Evolutionary conservation across 2,113 vertebrate species (phyloP), one percentile per base, ranked within the genome.

Genomic region (Gambusia holbrooki): DNA sequence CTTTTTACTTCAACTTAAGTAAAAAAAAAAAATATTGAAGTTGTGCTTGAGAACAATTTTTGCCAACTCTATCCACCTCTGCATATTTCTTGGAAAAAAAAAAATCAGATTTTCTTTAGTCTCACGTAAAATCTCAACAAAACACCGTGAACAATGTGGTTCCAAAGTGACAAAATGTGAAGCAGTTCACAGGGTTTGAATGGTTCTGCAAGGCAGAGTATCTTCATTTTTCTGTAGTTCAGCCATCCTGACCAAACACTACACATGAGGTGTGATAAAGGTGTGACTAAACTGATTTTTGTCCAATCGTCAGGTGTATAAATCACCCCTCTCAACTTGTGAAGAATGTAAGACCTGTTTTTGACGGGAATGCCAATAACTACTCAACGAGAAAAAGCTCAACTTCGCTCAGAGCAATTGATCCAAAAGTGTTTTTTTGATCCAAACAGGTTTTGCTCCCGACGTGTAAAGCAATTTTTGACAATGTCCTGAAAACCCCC

Each of bases 371-470:
- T 94, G 92, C 88, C 90, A 87, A 89, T 88, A 80, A 86, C 82
- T 71, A 82, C 86, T 72, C 80, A 86, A 82, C 62, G 65, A 84
- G 77, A 87, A 65, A 79, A 86, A 89, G 85, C 74, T 80, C 77
- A 81, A 78, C 71, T 81, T 80, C 85, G 86, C 87, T 87, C 84
- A 81, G 71, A 92, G 84, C 84, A 83, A 79, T 87, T 91, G 85
- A 90, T 92, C 90, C 89, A 82, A 88, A 91, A 79, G 73, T 85
- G 87, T 87, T 73, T 83, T 83, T 89, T 93, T 93, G 92, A 93
- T 93, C 92, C 92, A 90, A 92, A 92, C 82, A 87, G 82, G 87
- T 80, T 90, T 93, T 92, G 89, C 90, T 93, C 92, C 92, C 88
- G 90, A 91, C 48, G 69, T 71, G 73, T 87, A 87, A 90, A 86